These are phyloP conservation scores for Malacoctenus gilli DNA, from an alignment of 2,797 vertebrate species.

Conservation along the genomic window DNA sequence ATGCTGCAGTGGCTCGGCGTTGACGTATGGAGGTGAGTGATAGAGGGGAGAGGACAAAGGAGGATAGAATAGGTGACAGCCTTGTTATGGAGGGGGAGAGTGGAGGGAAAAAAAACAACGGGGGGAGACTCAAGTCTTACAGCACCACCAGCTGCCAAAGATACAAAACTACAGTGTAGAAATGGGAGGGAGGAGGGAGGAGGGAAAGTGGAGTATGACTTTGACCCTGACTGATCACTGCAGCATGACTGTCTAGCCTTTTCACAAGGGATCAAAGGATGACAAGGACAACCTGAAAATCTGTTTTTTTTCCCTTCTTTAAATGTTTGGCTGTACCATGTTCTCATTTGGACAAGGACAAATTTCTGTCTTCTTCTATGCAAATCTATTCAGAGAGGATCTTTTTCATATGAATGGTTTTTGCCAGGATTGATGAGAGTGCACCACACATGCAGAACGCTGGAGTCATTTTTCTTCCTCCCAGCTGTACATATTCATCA, in stretches of 20 bases:
- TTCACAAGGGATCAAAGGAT: conserved; percentile 73
- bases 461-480: not conserved
- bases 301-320: conserved; percentile 21
- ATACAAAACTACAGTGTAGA: conserved; percentile 66
- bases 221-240: conserved; percentile 81
- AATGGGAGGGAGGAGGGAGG: conserved; percentile 29
- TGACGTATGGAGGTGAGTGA: conserved; percentile 73
- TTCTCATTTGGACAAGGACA: conserved; percentile 58
- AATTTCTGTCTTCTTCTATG: conserved; percentile 46
- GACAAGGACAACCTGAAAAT: conserved; percentile 72
- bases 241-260: conserved; percentile 76
- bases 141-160: conserved; percentile 82
- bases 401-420: conserved; percentile 43
- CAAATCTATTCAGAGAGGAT: conserved; percentile 50
- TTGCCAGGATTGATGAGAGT: conserved; percentile 23
- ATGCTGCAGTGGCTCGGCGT: conserved; percentile 70
- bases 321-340: conserved; percentile 32
- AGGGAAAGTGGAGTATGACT: conserved; percentile 62
- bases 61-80: conserved; percentile 76
- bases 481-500: conserved; percentile 17
- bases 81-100: conserved; percentile 67
- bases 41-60: conserved; percentile 78
- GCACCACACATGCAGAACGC: conserved; percentile 6
- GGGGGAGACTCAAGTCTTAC: conserved; percentile 71
- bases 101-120: conserved; percentile 16